phyloP scores from a whole-genome alignment of 2,888 invertebrate species.

The Hydropsyche betteni region DNA sequence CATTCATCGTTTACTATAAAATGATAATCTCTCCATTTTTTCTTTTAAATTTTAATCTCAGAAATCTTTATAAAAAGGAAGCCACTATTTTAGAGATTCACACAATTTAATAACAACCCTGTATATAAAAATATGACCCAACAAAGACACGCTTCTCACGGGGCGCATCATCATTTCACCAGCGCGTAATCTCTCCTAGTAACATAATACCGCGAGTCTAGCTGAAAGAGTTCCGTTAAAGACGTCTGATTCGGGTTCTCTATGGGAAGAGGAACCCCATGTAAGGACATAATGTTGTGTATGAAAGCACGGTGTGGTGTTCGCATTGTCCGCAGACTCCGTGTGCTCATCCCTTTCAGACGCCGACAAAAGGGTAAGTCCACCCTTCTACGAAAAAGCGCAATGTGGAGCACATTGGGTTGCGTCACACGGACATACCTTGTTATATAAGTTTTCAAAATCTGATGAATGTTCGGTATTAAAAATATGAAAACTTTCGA shows the following conservation, averaged over 20 bases:
- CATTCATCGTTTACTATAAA: too few relatives aligned
- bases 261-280: conserved; percentile 18
- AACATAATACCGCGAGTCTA: conserved; percentile 48
- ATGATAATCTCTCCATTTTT: too few relatives aligned
- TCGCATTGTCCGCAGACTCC: conserved; percentile 36
- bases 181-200: conserved; percentile 35
- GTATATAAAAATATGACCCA: neutral
- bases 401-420: conserved; percentile 34
- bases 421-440: conserved; percentile 13
- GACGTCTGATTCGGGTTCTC: conserved; percentile 44
- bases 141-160: conserved; percentile 29
- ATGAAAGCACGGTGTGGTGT: too few relatives aligned
- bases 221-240: conserved; percentile 50
- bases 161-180: conserved; percentile 3
- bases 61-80: too few relatives aligned
- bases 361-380: conserved; percentile 44
- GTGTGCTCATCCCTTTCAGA: conserved; percentile 48
- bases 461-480: too few relatives aligned
- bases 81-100: too few relatives aligned
- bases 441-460: too few relatives aligned
- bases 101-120: too few relatives aligned
- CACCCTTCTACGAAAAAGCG: conserved; percentile 35
- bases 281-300: too few relatives aligned
- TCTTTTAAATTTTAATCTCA: too few relatives aligned
- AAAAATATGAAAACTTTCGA: too few relatives aligned